Percentiles rank a stretch among this genome's conserved stretches.
phyloP scores from a whole-genome alignment of 1,140 invertebrate genomes.

The Dinoponera quadriceps region DNA sequence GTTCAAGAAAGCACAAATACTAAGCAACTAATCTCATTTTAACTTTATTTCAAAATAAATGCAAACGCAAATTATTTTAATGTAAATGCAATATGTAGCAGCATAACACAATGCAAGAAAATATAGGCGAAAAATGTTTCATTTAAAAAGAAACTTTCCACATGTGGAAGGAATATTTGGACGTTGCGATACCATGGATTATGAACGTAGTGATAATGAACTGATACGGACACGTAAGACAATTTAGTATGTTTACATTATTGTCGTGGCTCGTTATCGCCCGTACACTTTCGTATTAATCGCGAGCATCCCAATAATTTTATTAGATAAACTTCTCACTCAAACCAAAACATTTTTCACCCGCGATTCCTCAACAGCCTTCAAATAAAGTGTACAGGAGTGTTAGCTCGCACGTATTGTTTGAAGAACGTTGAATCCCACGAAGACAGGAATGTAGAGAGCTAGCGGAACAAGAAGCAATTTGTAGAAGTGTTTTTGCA shows the following conservation, averaged over 20 bases:
- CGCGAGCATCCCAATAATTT: background rate
- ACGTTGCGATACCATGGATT: background rate
- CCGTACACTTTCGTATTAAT: background rate
- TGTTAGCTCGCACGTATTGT: background rate
- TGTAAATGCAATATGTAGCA: too few species aligned
- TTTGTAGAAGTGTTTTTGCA: too few species aligned
- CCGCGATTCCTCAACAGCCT: background rate
- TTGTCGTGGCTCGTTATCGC: background rate
- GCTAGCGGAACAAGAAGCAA: too few species aligned
- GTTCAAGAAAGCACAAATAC: too few species aligned
- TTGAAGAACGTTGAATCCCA: too few species aligned
- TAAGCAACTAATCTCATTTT: too few species aligned
- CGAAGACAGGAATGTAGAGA: too few species aligned
- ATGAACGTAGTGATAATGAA: background rate
- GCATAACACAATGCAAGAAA: too few species aligned
- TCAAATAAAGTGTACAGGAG: background rate
- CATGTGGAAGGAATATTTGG: background rate
- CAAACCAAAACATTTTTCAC: background rate
- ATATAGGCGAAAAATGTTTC: background rate
- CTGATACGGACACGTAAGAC: background rate
- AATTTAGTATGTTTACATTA: slow-evolving; percentile 19
- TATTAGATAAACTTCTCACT: background rate
- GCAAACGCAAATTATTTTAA: too few species aligned
- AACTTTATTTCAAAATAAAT: too few species aligned
- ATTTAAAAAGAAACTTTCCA: background rate